These are phyloP conservation scores for Panurus biarmicus DNA, from an alignment of 2,113 vertebrate genomes.

Conservation along the genomic window DNA sequence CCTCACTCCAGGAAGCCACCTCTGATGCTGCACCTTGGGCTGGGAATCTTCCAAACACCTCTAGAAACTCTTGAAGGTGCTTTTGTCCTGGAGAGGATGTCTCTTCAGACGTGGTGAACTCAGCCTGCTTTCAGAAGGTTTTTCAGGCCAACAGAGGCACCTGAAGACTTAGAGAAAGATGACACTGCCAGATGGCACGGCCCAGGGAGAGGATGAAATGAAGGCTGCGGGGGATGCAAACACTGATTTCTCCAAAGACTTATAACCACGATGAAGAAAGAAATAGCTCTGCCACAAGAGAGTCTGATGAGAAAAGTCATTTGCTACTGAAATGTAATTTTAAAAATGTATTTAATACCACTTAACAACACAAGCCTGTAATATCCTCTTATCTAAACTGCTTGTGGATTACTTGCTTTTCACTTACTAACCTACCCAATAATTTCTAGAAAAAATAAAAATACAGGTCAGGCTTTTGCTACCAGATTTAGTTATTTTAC, in stretches of 20 bases:
- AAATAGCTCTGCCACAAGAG: constrained; percentile 58
- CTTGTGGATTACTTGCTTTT: constrained; percentile 42
- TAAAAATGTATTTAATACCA: constrained; percentile 48
- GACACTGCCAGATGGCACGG: background rate
- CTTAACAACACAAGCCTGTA: constrained; percentile 25
- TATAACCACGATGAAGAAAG: constrained; percentile 24
- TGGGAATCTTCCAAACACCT: background rate
- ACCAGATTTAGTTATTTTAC: constrained; percentile 63
- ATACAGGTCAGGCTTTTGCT: constrained; percentile 28
- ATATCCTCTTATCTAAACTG: constrained; percentile 59
- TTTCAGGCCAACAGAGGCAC: constrained; percentile 20
- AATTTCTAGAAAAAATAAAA: constrained; percentile 33
- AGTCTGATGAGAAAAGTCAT: constrained; percentile 45
- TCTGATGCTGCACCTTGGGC: background rate
- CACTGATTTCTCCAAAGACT: constrained; percentile 48
- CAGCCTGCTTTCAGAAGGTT: background rate
- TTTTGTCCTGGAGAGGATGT: background rate
- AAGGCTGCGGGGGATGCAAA: constrained; percentile 7
- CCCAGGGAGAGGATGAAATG: constrained; percentile 23
- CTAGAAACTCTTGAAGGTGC: background rate
- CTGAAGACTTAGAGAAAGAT: constrained; percentile 17
- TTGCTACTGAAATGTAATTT: constrained; percentile 43
- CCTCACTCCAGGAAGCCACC: background rate
- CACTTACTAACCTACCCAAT: constrained; percentile 30
- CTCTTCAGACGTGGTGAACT: background rate